phyloP scores from a whole-genome alignment of 23 tunicate species.

The Aplidium turbinatum region DNA sequence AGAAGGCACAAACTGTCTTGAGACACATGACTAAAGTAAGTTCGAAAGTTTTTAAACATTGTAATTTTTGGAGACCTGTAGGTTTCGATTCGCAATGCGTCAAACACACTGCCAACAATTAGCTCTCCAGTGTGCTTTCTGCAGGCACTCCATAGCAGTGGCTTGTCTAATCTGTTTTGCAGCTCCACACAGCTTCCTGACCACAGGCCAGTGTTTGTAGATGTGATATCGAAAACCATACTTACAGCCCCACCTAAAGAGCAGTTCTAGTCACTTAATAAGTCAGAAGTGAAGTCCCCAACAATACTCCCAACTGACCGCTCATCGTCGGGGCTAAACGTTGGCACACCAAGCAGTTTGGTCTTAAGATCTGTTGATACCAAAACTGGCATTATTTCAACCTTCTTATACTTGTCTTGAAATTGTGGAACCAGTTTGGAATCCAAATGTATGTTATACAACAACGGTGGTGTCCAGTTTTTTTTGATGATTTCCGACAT shows the following conservation, averaged over 20 bases:
- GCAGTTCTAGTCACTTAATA: neutral
- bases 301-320: slow-evolving; percentile 12
- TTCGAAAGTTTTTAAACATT: neutral
- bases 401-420: too few species aligned
- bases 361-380: slow-evolving; percentile 1
- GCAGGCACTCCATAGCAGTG: slow-evolving; percentile 6
- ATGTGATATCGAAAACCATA: slow-evolving; percentile 13
- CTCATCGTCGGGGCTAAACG: neutral
- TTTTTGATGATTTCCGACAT: too few species aligned
- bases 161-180: slow-evolving; percentile 4
- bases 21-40: neutral
- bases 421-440: too few species aligned
- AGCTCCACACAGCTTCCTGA: slow-evolving; percentile 15
- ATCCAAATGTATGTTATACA: too few species aligned
- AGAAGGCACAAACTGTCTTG: neutral
- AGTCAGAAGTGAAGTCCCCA: slow-evolving; percentile 8
- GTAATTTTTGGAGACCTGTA: too few species aligned
- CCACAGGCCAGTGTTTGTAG: slow-evolving; percentile 15
- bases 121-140: slow-evolving; percentile 12
- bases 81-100: too few species aligned
- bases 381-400: slow-evolving; percentile 20
- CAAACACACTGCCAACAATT: slow-evolving; percentile 8
- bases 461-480: too few species aligned
- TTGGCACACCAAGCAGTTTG: slow-evolving; percentile 10
- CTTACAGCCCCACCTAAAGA: slow-evolving; percentile 1